phyloP scores from a whole-genome alignment of 2,888 invertebrate species.

The Macrophya alboannulata region DNA sequence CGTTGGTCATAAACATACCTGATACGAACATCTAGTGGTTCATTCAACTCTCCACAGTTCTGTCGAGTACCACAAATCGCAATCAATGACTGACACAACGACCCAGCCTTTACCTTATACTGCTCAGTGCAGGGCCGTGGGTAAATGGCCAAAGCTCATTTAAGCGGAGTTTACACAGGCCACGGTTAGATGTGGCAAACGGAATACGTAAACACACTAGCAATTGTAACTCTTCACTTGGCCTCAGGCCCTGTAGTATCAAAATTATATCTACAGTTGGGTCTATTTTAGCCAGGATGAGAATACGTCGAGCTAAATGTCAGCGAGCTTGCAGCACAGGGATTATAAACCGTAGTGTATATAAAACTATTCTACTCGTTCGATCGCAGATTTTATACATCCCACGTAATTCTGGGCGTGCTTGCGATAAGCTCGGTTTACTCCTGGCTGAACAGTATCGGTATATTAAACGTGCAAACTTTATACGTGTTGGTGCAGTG shows the following conservation, averaged over 20 bases:
- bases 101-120: conserved; percentile 5
- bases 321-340: background rate
- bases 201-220: conserved; percentile 33
- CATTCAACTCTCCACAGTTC: conserved; percentile 13
- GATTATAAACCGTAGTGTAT: background rate
- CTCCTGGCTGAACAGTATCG: background rate
- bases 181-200: conserved; percentile 39
- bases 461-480: background rate
- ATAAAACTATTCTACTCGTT: conserved; percentile 3
- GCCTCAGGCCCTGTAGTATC: background rate
- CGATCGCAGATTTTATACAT: conserved; percentile 29
- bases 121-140: background rate
- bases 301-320: background rate
- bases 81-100: conserved; percentile 28
- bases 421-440: conserved; percentile 30
- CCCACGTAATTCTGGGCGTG: conserved; percentile 16
- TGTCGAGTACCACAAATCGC: conserved; percentile 16
- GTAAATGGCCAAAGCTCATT: conserved; percentile 40
- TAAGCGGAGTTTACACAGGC: conserved; percentile 33
- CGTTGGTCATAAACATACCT: background rate
- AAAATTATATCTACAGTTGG: conserved; percentile 8
- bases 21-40: background rate
- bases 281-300: background rate
- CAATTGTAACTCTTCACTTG: conserved; percentile 5
- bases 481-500: background rate